Evolutionary conservation across 2,113 vertebrate genomes (phyloP).

Genomic region (Paraplagusia blochii): DNA sequence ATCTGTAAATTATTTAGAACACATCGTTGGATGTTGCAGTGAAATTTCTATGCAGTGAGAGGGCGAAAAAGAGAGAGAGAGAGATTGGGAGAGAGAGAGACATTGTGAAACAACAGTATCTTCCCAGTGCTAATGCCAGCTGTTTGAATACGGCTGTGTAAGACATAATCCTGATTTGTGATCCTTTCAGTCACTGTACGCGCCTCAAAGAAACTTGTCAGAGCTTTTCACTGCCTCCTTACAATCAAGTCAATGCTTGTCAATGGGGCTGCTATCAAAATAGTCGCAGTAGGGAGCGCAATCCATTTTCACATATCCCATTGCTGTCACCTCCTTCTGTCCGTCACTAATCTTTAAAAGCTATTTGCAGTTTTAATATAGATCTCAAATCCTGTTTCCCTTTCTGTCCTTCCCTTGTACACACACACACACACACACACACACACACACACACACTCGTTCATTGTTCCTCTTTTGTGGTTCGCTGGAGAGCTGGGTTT

Average conservation of each 20-base stretch:
- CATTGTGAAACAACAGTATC: slow-evolving; percentile 51
- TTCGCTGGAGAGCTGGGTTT: slow-evolving; percentile 54
- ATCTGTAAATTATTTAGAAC: too few species aligned
- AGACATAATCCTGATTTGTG: slow-evolving; percentile 74
- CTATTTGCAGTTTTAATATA: slow-evolving; percentile 79
- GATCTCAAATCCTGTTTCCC: slow-evolving; percentile 74
- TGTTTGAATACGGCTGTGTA: slow-evolving; percentile 66
- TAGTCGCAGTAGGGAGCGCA: slow-evolving; percentile 66
- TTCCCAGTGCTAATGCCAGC: slow-evolving; percentile 63
- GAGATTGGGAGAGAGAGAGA: background rate
- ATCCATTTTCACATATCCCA: slow-evolving; percentile 68
- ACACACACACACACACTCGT: slow-evolving; percentile 6
- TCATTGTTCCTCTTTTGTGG: slow-evolving; percentile 66
- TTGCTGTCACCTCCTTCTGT: slow-evolving; percentile 70
- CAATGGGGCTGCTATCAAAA: slow-evolving; percentile 67
- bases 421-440: slow-evolving; percentile 13
- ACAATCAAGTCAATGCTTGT: slow-evolving; percentile 69
- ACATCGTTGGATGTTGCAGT: background rate
- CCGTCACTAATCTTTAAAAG: slow-evolving; percentile 76
- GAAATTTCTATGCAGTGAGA: slow-evolving; percentile 51
- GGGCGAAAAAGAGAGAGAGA: background rate
- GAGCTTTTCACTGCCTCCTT: slow-evolving; percentile 63
- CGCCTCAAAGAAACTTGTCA: slow-evolving; percentile 71
- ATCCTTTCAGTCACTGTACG: slow-evolving; percentile 62
- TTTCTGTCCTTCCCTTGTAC: slow-evolving; percentile 42